Evolutionary conservation across 2,888 invertebrate species (phyloP).

Genomic region (Drosophila hawaiiensis): DNA sequence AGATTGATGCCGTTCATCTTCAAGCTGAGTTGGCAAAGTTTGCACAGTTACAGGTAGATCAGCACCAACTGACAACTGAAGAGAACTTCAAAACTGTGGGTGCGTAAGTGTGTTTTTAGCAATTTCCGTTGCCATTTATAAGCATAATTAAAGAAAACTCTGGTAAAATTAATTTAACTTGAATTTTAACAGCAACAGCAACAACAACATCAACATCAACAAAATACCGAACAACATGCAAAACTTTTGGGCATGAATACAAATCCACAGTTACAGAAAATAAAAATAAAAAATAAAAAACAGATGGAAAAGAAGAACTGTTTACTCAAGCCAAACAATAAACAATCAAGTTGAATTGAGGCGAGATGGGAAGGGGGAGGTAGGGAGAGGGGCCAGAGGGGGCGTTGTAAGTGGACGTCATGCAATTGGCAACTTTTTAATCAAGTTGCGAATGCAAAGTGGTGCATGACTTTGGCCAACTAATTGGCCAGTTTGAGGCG

Average conservation of each 20-base stretch:
- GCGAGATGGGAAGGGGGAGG: not conserved
- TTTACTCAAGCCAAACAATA: slow-evolving; percentile 62
- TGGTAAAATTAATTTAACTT: slow-evolving; percentile 72
- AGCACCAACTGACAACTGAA: slow-evolving; percentile 20
- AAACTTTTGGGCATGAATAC: slow-evolving; percentile 53
- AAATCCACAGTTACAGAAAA: slow-evolving; percentile 32
- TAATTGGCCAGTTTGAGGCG: slow-evolving; percentile 66
- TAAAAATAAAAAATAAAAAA: not conserved
- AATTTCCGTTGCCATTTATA: slow-evolving; percentile 69
- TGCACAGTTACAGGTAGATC: slow-evolving; percentile 33
- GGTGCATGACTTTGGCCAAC: slow-evolving; percentile 36
- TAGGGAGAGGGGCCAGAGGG: not conserved
- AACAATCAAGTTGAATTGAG: slow-evolving; percentile 72
- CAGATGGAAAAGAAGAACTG: slow-evolving; percentile 23
- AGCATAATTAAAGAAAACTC: slow-evolving; percentile 73
- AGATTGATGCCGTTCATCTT: slow-evolving; percentile 74
- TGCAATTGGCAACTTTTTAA: slow-evolving; percentile 75
- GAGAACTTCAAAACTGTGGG: slow-evolving; percentile 27
- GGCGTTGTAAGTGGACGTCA: slow-evolving; percentile 5
- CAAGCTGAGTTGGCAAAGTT: slow-evolving; percentile 44
- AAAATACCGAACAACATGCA: slow-evolving; percentile 27
- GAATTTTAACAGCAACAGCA: slow-evolving; percentile 36
- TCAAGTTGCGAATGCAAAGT: slow-evolving; percentile 73
- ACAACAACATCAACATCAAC: slow-evolving; percentile 7
- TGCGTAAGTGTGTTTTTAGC: slow-evolving; percentile 64